Conservation (phyloP, 2,797 vertebrate genomes). For the Naso thynnoides region DNA sequence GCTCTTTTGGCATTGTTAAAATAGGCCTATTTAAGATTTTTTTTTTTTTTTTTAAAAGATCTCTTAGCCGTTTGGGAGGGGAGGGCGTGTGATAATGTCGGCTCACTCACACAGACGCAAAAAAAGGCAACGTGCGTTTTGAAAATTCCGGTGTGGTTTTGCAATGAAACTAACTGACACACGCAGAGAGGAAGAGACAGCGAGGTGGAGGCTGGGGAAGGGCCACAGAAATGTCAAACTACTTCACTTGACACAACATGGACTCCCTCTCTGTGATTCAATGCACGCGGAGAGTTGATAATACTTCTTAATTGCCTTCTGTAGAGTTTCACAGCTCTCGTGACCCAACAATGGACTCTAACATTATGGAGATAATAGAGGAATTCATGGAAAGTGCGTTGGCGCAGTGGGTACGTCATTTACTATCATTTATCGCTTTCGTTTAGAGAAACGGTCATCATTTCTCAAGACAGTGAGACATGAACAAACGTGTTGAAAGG, state of each 20-base stretch:
- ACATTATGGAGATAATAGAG: conserved; percentile 84
- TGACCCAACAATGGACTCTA: conserved; percentile 79
- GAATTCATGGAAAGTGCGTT: conserved; percentile 87
- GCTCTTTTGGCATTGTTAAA: neutral
- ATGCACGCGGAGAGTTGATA: conserved; percentile 27
- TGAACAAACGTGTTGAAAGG: conserved; percentile 22
- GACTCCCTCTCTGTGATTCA: conserved; percentile 57
- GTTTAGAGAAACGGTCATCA: conserved; percentile 54
- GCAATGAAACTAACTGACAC: conserved; percentile 75
- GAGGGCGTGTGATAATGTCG: conserved; percentile 34
- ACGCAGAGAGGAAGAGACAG: conserved; percentile 71
- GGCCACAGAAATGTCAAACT: conserved; percentile 72
- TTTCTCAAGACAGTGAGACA: conserved; percentile 37
- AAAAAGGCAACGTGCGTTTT: conserved; percentile 65
- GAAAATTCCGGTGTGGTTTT: conserved; percentile 85
- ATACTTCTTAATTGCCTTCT: conserved; percentile 57
- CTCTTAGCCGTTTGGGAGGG: no score
- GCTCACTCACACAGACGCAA: conserved; percentile 4
- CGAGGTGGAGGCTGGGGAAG: conserved; percentile 64
- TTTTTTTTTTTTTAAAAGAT: no score
- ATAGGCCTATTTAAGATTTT: no score
- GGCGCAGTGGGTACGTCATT: conserved; percentile 86
- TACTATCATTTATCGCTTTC: conserved; percentile 66
- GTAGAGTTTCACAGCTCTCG: conserved; percentile 42
- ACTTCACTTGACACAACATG: conserved; percentile 68